Evolutionary conservation across 1,140 invertebrate genomes (phyloP).

Genomic region (Copidosoma floridanum): DNA sequence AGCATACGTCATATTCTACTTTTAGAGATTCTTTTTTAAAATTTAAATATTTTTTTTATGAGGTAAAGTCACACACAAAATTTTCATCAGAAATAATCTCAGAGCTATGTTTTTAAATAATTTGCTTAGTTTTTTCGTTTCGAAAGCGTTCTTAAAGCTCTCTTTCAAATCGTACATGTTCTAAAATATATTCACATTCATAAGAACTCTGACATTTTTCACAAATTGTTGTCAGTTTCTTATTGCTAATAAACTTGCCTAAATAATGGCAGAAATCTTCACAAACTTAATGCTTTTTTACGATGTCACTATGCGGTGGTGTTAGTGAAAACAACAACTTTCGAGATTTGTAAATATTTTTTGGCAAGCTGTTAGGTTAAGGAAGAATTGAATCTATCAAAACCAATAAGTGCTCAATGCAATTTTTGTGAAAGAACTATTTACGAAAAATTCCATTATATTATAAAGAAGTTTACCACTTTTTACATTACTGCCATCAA

Average conservation of each 20-base stretch:
- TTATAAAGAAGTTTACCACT: too few relatives aligned
- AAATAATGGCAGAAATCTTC: conserved; percentile 20
- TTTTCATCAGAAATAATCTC: not conserved
- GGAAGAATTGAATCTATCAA: not conserved
- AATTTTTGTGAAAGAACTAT: conserved; percentile 21
- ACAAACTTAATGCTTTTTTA: conserved; percentile 25
- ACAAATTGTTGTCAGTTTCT: not conserved
- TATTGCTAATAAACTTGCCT: conserved; percentile 9
- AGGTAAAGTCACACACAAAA: conserved; percentile 19
- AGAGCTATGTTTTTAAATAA: conserved; percentile 1
- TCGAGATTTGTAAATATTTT: conserved; percentile 8
- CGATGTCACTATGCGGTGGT: not conserved
- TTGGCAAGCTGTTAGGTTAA: conserved; percentile 17
- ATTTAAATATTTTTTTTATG: conserved; percentile 14
- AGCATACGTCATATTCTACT: conserved; percentile 6
- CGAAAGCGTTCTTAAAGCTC: conserved; percentile 15
- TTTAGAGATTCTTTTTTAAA: conserved; percentile 5
- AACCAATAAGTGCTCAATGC: conserved; percentile 1
- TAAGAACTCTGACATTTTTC: not conserved
- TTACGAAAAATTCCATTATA: too few relatives aligned
- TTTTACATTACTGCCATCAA: too few relatives aligned
- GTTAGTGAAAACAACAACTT: conserved; percentile 13
- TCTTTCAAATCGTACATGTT: not conserved
- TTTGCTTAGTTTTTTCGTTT: conserved; percentile 8
- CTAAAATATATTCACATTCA: conserved; percentile 9